Percentiles rank a stretch among this genome's conserved stretches.
These are phyloP conservation scores for Malthinus seriepunctatus DNA, from an alignment of 2,888 invertebrate genomes.

Conservation along the genomic window DNA sequence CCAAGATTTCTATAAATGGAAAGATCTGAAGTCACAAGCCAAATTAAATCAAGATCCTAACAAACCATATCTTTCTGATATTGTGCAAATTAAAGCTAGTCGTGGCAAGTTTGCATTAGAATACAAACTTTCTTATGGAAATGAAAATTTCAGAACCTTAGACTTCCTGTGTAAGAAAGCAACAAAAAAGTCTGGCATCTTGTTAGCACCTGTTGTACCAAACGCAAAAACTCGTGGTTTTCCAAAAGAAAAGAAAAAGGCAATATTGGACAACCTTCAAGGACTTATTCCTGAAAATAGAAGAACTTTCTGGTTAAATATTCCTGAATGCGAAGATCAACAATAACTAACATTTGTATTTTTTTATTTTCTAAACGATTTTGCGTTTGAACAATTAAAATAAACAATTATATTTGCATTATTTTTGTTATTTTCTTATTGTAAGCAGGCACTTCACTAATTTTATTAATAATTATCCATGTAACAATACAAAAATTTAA, in stretches of 20 bases:
- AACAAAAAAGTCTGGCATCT: not conserved
- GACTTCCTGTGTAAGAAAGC: slow-evolving; percentile 4
- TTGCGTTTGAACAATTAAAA: no score
- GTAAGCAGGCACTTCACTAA: no score
- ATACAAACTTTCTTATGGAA: slow-evolving; percentile 5
- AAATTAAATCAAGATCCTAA: not conserved
- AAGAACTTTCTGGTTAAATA: slow-evolving; percentile 6
- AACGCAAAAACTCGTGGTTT: slow-evolving; percentile 1
- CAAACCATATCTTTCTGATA: slow-evolving; percentile 4
- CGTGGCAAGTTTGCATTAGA: slow-evolving; percentile 1
- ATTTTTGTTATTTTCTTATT: no score
- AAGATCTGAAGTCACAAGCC: slow-evolving; percentile 12
- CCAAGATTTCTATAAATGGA: slow-evolving; percentile 16
- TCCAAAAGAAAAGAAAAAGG: slow-evolving; percentile 1
- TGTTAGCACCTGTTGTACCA: not conserved
- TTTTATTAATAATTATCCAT: no score
- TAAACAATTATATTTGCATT: no score
- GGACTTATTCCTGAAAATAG: slow-evolving; percentile 9
- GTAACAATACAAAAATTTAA: no score
- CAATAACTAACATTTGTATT: no score
- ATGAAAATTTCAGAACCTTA: slow-evolving; percentile 5
- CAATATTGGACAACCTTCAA: not conserved
- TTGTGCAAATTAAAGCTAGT: slow-evolving; percentile 4
- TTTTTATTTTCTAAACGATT: no score
- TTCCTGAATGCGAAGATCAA: slow-evolving; percentile 7